Evolutionary conservation across 2,888 invertebrate genomes (phyloP), one percentile per base, ranked within the genome.

Genomic region (Acleris emargana): DNA sequence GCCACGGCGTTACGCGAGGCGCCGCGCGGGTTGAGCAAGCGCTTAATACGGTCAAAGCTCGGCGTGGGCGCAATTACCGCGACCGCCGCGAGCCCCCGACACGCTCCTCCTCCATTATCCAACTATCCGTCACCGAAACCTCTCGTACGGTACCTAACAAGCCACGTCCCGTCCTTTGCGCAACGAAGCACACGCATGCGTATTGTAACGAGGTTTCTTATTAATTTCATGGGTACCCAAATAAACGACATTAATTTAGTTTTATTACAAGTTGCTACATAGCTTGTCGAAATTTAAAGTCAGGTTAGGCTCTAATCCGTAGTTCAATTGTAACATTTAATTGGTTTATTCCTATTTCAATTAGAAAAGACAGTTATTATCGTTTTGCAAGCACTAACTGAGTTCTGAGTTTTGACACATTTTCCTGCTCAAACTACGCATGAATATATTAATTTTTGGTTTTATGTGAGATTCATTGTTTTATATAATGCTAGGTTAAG

Each of bases 41-140:
- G 73, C 77, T 79, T 79, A 79, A 77, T 76, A 75, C 76, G 80
- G 78, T 76, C 76, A 75, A 78, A 79, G 74, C 73, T 77, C 75
- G 72, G 32, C 70, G 69, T 73, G 72, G 78, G 51, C 59, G 67
- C 74, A 73, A 76, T 75, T 76, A 77, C 85, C 83, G 76, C 77
- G 77, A 82, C 79, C 81, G 85, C 85, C 84, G 71, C 77, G 59
- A 81, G 86, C 82, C 62, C 73, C 75, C 71, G 84, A 80, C 85
- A 80, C 74, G 74, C 68, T 71, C 32, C 67, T 69, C 62, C 69
- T 71, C 75, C 76, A 81, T 84, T 84, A 81, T 77, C 73, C 62
- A n/a, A n/a, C 45, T 13, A 38, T n/a, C 45, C 17, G 62, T 64
- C 55, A 76, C 76, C 72, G 64, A 77, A 83, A 83, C 82, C 81